These are phyloP conservation scores for Xiphydria camelus DNA, from an alignment of 2,888 invertebrate species.

Conservation along the genomic window DNA sequence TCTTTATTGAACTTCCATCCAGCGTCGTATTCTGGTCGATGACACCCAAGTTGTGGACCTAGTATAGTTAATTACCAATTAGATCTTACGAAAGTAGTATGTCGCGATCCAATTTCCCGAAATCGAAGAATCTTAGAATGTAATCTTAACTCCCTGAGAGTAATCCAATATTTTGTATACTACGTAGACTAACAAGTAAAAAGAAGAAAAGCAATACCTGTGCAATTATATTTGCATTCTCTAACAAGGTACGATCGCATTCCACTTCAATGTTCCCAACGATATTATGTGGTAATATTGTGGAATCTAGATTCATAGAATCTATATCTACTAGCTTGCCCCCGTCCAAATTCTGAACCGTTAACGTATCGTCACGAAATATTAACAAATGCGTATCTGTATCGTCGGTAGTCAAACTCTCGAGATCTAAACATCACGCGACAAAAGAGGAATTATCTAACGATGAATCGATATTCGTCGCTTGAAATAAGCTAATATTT, in stretches of 20 bases:
- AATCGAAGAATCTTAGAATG: too few relatives aligned
- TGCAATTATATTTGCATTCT: constrained; percentile 43
- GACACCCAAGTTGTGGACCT: constrained; percentile 48
- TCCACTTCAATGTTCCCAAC: constrained; percentile 45
- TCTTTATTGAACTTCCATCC: constrained; percentile 37
- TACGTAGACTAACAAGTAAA: too few relatives aligned
- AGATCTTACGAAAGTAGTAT: too few relatives aligned
- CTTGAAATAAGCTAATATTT: constrained; percentile 19
- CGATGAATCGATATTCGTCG: background rate
- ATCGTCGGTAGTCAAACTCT: constrained; percentile 43
- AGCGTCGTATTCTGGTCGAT: constrained; percentile 44
- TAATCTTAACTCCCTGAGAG: too few relatives aligned
- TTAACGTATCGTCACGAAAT: constrained; percentile 49
- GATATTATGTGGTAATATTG: constrained; percentile 42
- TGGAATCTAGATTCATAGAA: constrained; percentile 46
- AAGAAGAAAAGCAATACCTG: constrained; percentile 44
- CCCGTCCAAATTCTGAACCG: constrained; percentile 44
- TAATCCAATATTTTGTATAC: too few relatives aligned
- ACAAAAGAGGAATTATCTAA: constrained; percentile 2
- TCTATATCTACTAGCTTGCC: constrained; percentile 46
- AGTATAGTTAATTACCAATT: background rate
- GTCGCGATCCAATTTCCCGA: too few relatives aligned
- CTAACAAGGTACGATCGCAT: constrained; percentile 40
- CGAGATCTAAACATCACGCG: constrained; percentile 49
- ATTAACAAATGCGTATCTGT: constrained; percentile 48